These are phyloP conservation scores for Dichetophora obliterata DNA, from an alignment of 2,888 invertebrate species.

Conservation along the genomic window DNA sequence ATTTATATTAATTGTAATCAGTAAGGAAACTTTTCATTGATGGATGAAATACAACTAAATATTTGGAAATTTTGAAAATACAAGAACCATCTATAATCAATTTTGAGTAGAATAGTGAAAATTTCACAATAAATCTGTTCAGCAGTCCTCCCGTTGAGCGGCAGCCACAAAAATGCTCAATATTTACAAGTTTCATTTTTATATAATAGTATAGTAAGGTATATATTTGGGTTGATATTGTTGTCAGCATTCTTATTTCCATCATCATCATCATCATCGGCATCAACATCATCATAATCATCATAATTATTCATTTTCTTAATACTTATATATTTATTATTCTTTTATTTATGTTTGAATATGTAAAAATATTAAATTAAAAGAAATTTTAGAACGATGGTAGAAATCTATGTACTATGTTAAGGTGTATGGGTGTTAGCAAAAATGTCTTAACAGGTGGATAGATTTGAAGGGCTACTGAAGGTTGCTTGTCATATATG, in stretches of 20 bases:
- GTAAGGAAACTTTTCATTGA: no score
- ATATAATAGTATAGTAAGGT: no score
- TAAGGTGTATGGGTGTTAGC: constrained; percentile 28
- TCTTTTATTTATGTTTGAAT: constrained; percentile 45
- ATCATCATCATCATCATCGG: not conserved
- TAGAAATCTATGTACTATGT: constrained; percentile 32
- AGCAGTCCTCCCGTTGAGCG: no score
- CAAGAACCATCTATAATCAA: no score
- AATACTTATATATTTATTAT: constrained; percentile 44
- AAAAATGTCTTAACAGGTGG: constrained; percentile 9
- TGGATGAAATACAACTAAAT: no score
- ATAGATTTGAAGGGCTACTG: not conserved
- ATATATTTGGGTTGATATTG: constrained; percentile 24
- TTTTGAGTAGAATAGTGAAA: no score
- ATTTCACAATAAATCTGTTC: no score
- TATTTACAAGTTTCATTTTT: no score
- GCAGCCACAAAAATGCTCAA: no score
- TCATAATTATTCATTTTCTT: constrained; percentile 10
- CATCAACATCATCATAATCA: not conserved
- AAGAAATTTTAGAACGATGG: constrained; percentile 36
- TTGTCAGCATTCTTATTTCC: constrained; percentile 13
- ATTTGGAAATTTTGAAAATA: no score
- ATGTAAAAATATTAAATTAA: constrained; percentile 47
- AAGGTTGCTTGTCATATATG: no score
- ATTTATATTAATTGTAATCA: no score